Evolutionary conservation across 2,113 vertebrate species (phyloP), one percentile per base, ranked within the genome.

Genomic region (Ia io): DNA sequence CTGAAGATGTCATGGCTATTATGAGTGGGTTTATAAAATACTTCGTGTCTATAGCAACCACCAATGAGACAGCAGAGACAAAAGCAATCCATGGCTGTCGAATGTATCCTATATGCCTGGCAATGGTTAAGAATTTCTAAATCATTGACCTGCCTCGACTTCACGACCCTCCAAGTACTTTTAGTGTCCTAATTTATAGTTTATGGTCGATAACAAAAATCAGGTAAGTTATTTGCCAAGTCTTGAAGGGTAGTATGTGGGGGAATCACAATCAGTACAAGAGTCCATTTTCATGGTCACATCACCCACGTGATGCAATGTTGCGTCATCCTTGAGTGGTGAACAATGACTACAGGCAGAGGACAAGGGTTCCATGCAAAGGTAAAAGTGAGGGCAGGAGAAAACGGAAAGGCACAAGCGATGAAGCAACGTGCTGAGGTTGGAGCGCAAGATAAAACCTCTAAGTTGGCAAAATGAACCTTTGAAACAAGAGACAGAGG

Each of bases 251-350:
- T 5, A 13, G 17, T 5, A 14, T 1, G 14, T 1, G 20, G 37
- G 23, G 28, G 28, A 51, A 9, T 10, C 37, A 6, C 22, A 18
- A 9, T 32, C 65, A 53, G 35, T 40, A 30, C 4, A 14, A 51
- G 11, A 35, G 25, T 12, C n/a, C 28, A 13, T 23, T 10, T 1
- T 44, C 25, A 6, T 5, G 28, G 56, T 25, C 37, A 25, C 16
- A 3, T 28, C 28, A 18, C 37, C 14, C 3, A 6, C 6, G 0
- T 0, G 11, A n/a, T 5, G 10, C 18, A 28, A 35, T 8, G 17
- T 1, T 35, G 17, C 10, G 9, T 22, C 47, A 30, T 5, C 6
- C 40, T 13, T 0, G 17, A 53, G 7, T 18, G 37, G 73, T 16
- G n/a, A 28, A 42, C 22, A 67, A 40, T 18, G 14, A 18, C 67